Conservation (phyloP, 2,888 invertebrate species). For the Pachymerium ferrugineum region DNA sequence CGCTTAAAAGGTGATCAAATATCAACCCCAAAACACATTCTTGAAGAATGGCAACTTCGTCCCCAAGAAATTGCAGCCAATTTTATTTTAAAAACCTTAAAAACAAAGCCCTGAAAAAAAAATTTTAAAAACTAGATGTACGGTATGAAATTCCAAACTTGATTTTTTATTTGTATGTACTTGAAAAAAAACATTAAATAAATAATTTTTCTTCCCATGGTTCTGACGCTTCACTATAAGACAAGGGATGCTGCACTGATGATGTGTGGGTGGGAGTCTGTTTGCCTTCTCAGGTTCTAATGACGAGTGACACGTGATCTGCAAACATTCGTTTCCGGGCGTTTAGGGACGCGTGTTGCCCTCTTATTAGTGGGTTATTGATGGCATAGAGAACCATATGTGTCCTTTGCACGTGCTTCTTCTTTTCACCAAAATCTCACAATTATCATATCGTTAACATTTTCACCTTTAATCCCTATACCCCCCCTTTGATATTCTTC, state of each 20-base stretch:
- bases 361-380: conserved; percentile 18
- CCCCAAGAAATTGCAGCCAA: conserved; percentile 78
- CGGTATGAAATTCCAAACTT: too few species aligned
- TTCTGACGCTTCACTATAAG: not conserved
- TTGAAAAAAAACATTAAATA: not conserved
- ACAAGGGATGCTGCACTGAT: not conserved
- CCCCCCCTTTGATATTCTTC: too few species aligned
- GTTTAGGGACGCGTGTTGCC: conserved; percentile 18
- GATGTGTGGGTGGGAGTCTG: not conserved
- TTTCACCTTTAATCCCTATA: too few species aligned
- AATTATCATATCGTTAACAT: too few species aligned
- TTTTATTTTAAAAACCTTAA: conserved; percentile 59
- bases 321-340: conserved; percentile 13
- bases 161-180: not conserved
- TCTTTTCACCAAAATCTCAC: not conserved
- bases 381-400: not conserved
- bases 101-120: not conserved
- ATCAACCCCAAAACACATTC: conserved; percentile 75
- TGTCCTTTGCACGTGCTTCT: not conserved
- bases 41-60: conserved; percentile 84
- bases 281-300: not conserved
- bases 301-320: conserved; percentile 10
- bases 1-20: conserved; percentile 89
- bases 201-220: not conserved
- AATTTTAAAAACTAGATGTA: not conserved